Base-by-base conservation (phyloP, 2,888 invertebrate genomes). In the Atethmia centrago region DNA sequence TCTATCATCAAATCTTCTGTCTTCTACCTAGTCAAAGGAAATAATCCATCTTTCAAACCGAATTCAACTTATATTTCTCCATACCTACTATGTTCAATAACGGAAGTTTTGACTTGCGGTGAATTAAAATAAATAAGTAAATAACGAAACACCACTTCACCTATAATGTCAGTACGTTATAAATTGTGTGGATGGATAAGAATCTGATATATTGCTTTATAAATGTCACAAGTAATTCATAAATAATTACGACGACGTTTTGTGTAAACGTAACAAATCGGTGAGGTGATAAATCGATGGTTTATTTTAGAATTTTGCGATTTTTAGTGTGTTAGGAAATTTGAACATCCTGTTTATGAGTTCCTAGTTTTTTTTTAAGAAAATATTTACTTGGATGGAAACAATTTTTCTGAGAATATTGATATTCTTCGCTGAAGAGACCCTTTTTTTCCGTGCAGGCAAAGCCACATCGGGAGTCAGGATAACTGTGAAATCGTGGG, bases 201-300 rank as follows among this genome's bases (percentile, higher is more conserved):
- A 83, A 85, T 77, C 55, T 80, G 59, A 78, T 66, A 21, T 82
- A 73, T 77, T 61, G 63, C 68, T 66, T 31, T 82, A 72, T 68
- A 79, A 84, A 84, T 72, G 71, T 84, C 79, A 63, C 28, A 74
- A 67, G 53, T 58, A 65, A 71, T 74, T 74, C 59, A 81, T 73
- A 71, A 75, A 81, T 72, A 73, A 72, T 31, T 55, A 61, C 42
- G 25, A 31, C 49, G 31, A 55, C 21, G 51, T 51, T 51, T 59
- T 45, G n/a, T 58, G 28, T 69, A 58, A 69, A 66, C 62, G 53
- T 66, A 56, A 71, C 71, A 81, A 84, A 78, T 81, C 78, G 74
- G 66, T 70, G 63, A 83, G 64, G 51, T 63, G 70, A 81, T 78
- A 59, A 66, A 79, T 81, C 36, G 47, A 67, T 49, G 28, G 47